Evolutionary conservation across 2,888 invertebrate genomes (phyloP).

Genomic region (Omphaloscelis lunosa): DNA sequence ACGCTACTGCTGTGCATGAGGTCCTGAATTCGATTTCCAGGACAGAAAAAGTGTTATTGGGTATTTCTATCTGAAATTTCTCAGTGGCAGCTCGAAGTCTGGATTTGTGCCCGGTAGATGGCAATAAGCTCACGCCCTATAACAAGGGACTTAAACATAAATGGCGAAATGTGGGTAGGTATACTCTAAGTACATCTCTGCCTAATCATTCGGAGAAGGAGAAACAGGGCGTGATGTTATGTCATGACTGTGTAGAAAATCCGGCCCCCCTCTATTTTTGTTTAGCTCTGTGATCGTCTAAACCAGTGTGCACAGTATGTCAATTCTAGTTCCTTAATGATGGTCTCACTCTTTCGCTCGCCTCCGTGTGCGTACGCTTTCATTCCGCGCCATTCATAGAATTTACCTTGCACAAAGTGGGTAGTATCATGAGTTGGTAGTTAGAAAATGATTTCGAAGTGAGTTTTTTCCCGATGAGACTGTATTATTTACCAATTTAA

Average conservation of each 20-base stretch:
- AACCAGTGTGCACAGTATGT: conserved; percentile 62
- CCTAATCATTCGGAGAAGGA: background rate
- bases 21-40: no score
- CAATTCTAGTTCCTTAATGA: conserved; percentile 72
- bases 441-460: background rate
- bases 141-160: background rate
- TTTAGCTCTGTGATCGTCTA: conserved; percentile 32
- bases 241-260: background rate
- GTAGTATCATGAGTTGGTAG: conserved; percentile 25
- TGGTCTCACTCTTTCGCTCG: conserved; percentile 51
- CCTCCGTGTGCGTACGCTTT: conserved; percentile 56
- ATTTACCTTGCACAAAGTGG: conserved; percentile 57
- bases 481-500: background rate
- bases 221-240: background rate
- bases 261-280: conserved; percentile 16
- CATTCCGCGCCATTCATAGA: conserved; percentile 59
- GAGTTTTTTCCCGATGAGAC: background rate
- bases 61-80: background rate
- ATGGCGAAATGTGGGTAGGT: background rate
- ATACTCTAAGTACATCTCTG: background rate
- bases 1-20: no score
- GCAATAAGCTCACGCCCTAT: background rate
- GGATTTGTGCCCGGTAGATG: background rate
- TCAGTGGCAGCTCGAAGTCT: background rate
- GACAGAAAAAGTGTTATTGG: no score